Evolutionary conservation across 2,113 vertebrate species (phyloP).

Genomic region (Apodemus sylvaticus): DNA sequence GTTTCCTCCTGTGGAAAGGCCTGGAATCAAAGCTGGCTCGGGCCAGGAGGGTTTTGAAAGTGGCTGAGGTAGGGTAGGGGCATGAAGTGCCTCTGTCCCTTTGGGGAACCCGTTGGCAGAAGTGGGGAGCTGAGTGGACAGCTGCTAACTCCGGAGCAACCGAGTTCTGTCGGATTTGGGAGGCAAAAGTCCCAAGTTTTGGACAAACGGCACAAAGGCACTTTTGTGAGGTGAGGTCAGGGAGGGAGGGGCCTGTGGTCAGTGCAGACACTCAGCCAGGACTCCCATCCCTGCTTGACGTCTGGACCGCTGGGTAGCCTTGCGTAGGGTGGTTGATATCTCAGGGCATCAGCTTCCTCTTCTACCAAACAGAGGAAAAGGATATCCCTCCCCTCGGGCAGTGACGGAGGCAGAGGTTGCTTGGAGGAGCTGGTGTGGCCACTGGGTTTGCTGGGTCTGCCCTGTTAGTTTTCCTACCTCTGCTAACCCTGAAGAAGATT

Average conservation of each 20-base stretch:
- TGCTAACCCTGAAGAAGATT: neutral
- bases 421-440: neutral
- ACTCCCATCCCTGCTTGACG: neutral
- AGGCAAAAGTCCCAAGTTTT: neutral
- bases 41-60: neutral
- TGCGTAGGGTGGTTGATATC: neutral
- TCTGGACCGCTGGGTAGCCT: neutral
- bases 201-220: neutral
- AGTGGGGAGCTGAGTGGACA: neutral
- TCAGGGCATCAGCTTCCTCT: neutral
- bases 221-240: neutral
- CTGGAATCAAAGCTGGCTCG: constrained; percentile 11
- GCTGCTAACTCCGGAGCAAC: neutral
- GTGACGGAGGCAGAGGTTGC: neutral
- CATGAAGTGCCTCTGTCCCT: neutral
- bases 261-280: fast-evolving
- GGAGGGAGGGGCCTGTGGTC: too few relatives aligned
- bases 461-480: neutral
- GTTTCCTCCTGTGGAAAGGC: constrained; percentile 40
- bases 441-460: too few relatives aligned
- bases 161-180: neutral
- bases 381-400: too few relatives aligned
- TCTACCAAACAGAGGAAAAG: neutral
- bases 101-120: neutral
- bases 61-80: neutral